phyloP scores from a whole-genome alignment of 2,888 invertebrate genomes.

The Chloroclysta siterata region DNA sequence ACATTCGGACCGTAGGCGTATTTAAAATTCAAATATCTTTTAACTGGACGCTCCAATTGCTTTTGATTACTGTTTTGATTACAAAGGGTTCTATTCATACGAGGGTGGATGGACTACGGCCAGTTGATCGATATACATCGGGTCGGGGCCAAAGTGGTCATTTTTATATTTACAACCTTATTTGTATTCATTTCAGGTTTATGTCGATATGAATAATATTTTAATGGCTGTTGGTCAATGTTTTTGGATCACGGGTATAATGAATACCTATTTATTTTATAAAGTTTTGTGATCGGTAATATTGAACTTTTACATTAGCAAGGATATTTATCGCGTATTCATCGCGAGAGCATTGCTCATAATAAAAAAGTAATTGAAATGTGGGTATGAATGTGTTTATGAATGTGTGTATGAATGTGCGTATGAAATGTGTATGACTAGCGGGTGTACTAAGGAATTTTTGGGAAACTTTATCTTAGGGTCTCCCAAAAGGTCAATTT shows the following conservation, averaged over 20 bases:
- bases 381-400: no score
- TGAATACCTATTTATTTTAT: no score
- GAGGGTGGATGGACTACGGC: conserved; percentile 59
- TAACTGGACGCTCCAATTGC: conserved; percentile 66
- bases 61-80: conserved; percentile 82
- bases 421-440: no score
- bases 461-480: no score
- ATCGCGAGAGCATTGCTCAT: no score
- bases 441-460: no score
- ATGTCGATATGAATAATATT: conserved; percentile 21
- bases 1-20: conserved; percentile 43
- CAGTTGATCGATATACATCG: conserved; percentile 71
- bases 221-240: conserved; percentile 9
- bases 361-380: no score
- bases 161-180: conserved; percentile 31
- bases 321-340: no score
- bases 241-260: background rate
- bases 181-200: conserved; percentile 32
- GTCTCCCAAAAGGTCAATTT: no score
- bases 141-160: conserved; percentile 34
- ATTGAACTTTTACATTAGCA: no score
- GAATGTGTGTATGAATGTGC: no score
- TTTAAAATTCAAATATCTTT: conserved; percentile 78
- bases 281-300: no score
- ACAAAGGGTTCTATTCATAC: conserved; percentile 64